Conservation (phyloP, 2,113 vertebrate genomes). For the Cyprinodon tularosa region DNA sequence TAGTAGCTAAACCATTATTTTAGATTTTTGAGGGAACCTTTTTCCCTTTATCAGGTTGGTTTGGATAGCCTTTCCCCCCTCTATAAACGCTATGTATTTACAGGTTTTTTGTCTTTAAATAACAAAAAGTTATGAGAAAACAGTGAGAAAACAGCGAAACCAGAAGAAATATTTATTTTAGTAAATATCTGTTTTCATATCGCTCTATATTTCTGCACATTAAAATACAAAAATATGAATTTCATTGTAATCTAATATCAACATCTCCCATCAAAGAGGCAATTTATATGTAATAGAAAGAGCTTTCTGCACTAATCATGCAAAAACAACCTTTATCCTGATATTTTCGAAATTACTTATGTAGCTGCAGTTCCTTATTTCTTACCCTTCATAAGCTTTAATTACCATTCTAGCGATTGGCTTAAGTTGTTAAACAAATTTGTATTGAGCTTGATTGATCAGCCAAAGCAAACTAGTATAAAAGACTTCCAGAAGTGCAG, state of each 20-base stretch:
- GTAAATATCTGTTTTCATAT: not conserved
- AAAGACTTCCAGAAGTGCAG: slow-evolving; percentile 32
- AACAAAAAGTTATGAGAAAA: not conserved
- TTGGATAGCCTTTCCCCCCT: not conserved
- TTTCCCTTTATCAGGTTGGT: not conserved
- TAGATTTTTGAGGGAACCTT: too few species aligned
- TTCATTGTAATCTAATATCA: not conserved
- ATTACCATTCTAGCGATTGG: slow-evolving; percentile 10
- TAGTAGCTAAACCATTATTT: too few species aligned
- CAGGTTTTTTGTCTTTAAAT: too few species aligned
- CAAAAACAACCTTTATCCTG: not conserved
- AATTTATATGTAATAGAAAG: not conserved
- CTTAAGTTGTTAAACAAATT: slow-evolving; percentile 45
- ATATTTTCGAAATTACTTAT: not conserved
- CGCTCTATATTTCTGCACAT: not conserved
- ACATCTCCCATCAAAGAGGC: not conserved
- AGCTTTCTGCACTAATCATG: not conserved
- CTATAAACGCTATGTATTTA: too few species aligned
- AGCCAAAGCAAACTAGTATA: slow-evolving; percentile 52
- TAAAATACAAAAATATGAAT: not conserved
- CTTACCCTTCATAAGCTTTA: not conserved
- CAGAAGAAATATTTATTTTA: not conserved
- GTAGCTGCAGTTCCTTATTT: not conserved
- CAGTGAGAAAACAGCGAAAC: not conserved
- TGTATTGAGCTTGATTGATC: slow-evolving; percentile 47